Conservation (phyloP, 2,888 invertebrate species). For the Antheraea yamamai region DNA sequence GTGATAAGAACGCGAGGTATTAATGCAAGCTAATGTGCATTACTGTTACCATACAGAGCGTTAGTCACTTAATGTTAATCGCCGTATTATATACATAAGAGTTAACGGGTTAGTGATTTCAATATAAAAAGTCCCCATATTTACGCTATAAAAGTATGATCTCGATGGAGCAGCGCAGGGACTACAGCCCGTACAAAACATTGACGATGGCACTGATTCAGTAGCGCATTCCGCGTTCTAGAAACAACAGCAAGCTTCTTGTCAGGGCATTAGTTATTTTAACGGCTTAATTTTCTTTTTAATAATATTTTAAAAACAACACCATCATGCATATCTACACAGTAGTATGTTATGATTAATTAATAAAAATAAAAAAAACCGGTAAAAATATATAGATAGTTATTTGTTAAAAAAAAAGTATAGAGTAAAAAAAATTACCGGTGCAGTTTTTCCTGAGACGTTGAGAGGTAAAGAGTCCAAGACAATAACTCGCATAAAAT, state of each 20-base stretch:
- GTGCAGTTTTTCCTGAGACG: constrained; percentile 88
- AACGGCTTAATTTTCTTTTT: constrained; percentile 2
- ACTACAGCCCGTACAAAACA: constrained; percentile 77
- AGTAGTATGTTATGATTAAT: constrained; percentile 8
- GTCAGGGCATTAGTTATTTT: constrained; percentile 42
- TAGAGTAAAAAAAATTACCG: constrained; percentile 64
- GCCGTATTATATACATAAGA: too few relatives aligned
- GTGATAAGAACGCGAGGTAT: too few relatives aligned
- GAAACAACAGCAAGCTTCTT: constrained; percentile 57
- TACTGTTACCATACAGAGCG: not conserved
- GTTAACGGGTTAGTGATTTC: constrained; percentile 27
- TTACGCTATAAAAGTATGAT: constrained; percentile 79
- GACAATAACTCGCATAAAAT: constrained; percentile 95
- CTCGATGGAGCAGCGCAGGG: constrained; percentile 62
- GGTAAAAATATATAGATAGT: not conserved
- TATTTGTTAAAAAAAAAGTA: not conserved
- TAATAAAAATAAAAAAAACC: not conserved
- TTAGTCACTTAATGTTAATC: too few relatives aligned
- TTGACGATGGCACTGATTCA: constrained; percentile 71
- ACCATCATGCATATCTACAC: constrained; percentile 7
- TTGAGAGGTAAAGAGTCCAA: constrained; percentile 95
- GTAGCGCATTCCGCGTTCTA: constrained; percentile 60
- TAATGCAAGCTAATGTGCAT: too few relatives aligned
- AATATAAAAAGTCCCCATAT: constrained; percentile 57
- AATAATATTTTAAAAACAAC: constrained; percentile 2